Percentiles rank a stretch among this genome's conserved stretches.
phyloP scores from a whole-genome alignment of 2,113 vertebrate species.

The Tautogolabrus adspersus region DNA sequence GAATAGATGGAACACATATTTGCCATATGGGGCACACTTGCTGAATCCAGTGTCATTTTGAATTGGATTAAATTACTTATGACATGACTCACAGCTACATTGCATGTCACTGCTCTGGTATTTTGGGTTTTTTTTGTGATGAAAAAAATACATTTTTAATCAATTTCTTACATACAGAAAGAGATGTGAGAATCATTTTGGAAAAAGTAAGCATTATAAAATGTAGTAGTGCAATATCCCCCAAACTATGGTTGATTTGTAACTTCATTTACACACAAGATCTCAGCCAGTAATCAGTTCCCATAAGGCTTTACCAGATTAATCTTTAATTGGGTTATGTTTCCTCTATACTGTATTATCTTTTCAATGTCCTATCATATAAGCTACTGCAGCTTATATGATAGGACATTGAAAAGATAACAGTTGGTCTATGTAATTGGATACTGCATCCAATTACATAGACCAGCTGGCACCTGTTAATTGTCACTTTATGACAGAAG shows the following conservation, averaged over 20 bases:
- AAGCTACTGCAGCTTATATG: no score
- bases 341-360: not conserved
- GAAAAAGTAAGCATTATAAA: no score
- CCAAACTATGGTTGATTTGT: not conserved
- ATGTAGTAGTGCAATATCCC: no score
- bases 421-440: conserved; percentile 8
- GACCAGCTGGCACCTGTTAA: not conserved
- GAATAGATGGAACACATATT: conserved; percentile 26
- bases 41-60: conserved; percentile 12
- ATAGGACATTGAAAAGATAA: not conserved
- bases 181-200: no score
- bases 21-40: conserved; percentile 28
- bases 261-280: not conserved
- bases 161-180: not conserved
- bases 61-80: conserved; percentile 11
- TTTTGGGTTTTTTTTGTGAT: not conserved
- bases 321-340: not conserved
- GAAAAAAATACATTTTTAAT: not conserved
- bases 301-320: not conserved
- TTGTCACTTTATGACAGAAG: not conserved
- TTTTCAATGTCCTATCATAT: not conserved
- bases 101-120: not conserved
- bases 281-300: not conserved
- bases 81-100: conserved; percentile 16
- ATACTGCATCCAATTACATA: conserved; percentile 12